These are phyloP conservation scores for Drosophila emarginata DNA, from an alignment of 2,888 invertebrate species.

Conservation along the genomic window DNA sequence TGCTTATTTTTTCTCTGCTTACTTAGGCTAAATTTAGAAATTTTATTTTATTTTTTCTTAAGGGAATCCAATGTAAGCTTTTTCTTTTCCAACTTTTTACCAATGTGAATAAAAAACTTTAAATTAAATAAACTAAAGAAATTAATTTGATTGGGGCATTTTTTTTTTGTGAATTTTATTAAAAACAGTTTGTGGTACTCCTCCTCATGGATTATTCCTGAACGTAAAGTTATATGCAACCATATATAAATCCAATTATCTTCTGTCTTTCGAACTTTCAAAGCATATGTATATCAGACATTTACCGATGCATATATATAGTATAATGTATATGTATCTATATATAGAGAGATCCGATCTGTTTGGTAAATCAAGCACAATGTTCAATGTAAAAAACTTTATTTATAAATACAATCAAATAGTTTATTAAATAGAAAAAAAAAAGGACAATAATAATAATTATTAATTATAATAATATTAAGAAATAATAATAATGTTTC, in stretches of 20 bases:
- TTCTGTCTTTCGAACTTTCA: no score
- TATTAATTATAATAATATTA: conserved; percentile 49
- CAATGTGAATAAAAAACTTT: conserved; percentile 35
- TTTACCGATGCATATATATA: no score
- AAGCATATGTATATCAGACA: no score
- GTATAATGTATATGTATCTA: no score
- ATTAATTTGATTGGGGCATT: no score
- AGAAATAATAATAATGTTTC: conserved; percentile 49
- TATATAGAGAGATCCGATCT: no score
- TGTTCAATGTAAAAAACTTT: conserved; percentile 67
- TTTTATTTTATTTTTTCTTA: neutral
- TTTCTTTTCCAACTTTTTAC: neutral
- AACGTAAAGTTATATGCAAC: no score
- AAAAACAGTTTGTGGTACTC: no score
- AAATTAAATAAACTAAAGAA: conserved; percentile 32
- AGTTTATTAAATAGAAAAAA: conserved; percentile 44
- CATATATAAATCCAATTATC: conserved; percentile 6
- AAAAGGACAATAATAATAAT: conserved; percentile 23
- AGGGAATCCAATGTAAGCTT: neutral
- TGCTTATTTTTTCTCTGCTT: neutral
- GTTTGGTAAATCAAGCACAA: neutral
- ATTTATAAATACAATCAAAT: conserved; percentile 72
- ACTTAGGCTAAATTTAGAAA: neutral
- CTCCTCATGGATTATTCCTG: no score
- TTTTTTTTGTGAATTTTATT: no score